A percentile compares a stretch with the other conserved stretches of the same genome.
Evolutionary conservation across 1,140 invertebrate genomes (phyloP).

Genomic region (Tetramorium alpestre): DNA sequence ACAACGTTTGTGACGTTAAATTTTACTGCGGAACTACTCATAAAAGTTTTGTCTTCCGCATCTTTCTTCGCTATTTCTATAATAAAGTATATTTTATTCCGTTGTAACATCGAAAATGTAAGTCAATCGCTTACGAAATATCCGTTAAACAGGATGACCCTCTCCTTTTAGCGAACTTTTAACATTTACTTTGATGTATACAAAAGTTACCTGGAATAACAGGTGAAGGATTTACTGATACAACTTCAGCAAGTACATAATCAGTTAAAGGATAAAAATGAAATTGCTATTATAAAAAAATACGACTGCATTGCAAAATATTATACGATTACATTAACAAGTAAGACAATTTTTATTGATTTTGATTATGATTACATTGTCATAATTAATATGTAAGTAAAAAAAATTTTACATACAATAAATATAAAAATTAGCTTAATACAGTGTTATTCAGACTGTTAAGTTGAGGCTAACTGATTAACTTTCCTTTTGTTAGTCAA

Average conservation of each 20-base stretch:
- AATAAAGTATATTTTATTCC: background rate
- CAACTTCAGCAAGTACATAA: background rate
- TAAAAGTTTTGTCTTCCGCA: background rate
- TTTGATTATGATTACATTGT: background rate
- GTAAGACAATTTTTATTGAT: background rate
- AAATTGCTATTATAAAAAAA: constrained; percentile 1
- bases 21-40: background rate
- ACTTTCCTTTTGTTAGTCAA: no score
- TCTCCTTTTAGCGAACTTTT: background rate
- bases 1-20: background rate
- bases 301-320: background rate
- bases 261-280: background rate
- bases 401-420: background rate
- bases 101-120: background rate
- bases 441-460: no score
- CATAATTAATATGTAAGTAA: background rate
- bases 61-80: background rate
- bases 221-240: background rate
- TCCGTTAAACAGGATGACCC: background rate
- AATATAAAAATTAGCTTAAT: background rate
- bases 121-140: background rate
- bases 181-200: background rate
- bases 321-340: background rate
- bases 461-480: no score
- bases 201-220: background rate